phyloP scores from a whole-genome alignment of 2,797 vertebrate species.

The Eutrigla gurnardus region DNA sequence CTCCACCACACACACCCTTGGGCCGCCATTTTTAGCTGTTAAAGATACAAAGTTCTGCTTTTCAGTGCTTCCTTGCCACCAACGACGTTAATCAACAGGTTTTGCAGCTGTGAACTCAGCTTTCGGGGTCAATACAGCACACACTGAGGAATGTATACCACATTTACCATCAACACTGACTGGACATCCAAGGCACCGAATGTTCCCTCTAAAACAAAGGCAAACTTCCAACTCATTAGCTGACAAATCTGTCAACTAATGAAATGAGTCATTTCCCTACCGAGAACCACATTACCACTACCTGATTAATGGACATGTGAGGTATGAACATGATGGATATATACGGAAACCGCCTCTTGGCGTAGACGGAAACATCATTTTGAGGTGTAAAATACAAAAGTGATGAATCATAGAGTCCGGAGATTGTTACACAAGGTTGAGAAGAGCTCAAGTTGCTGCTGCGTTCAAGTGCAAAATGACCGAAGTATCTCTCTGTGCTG shows the following conservation, averaged over 20 bases:
- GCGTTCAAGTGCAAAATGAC: constrained; percentile 54
- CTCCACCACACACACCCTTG: too few species aligned
- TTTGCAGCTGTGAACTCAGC: background rate
- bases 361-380: background rate
- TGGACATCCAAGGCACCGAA: background rate
- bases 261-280: constrained; percentile 4
- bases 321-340: constrained; percentile 26
- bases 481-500: constrained; percentile 51
- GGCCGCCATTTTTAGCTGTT: too few species aligned
- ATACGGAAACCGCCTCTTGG: constrained; percentile 1
- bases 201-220: background rate
- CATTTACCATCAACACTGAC: background rate
- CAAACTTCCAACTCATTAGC: constrained; percentile 16
- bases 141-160: too few species aligned
- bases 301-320: constrained; percentile 14
- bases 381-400: constrained; percentile 21
- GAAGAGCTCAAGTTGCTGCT: constrained; percentile 49
- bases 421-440: background rate
- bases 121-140: background rate
- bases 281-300: background rate
- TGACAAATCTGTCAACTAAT: constrained; percentile 21
- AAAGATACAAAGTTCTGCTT: too few species aligned
- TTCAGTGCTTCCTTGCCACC: too few species aligned
- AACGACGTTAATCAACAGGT: background rate
- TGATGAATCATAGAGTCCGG: background rate